Conservation (phyloP, 30 jellyfish, hydroid and myxozoan genomes). For the Nemopilema nomurai region DNA sequence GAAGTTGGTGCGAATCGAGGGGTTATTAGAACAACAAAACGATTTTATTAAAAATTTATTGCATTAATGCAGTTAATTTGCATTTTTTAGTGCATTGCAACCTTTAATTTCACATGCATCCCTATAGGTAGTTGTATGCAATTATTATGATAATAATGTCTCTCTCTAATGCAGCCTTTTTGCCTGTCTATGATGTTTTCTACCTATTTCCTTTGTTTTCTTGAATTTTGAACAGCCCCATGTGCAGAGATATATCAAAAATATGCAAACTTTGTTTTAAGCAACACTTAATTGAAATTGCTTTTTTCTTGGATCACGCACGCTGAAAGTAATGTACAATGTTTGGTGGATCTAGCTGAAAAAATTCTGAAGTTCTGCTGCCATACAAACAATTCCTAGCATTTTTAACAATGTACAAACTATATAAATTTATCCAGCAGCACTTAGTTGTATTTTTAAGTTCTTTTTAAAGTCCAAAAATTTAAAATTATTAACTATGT, state of each 20-base stretch:
- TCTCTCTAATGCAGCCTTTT: too few species aligned
- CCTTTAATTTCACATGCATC: background rate
- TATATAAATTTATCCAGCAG: constrained; percentile 18
- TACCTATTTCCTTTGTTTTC: too few species aligned
- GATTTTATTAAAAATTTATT: too few species aligned
- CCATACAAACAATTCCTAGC: constrained; percentile 2
- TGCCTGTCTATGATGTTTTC: too few species aligned
- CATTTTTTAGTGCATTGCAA: too few species aligned
- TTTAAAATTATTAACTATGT: constrained; percentile 26
- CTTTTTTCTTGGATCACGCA: background rate
- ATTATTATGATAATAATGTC: too few species aligned
- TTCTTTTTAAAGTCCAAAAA: constrained; percentile 34
- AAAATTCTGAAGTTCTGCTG: background rate
- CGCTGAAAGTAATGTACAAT: constrained; percentile 8
- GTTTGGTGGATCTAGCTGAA: constrained; percentile 15
- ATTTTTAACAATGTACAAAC: background rate
- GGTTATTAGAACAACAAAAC: background rate
- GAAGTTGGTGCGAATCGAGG: background rate
- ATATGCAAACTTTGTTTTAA: background rate
- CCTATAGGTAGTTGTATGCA: background rate
- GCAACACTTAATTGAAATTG: background rate
- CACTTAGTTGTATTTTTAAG: constrained; percentile 2
- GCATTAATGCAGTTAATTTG: background rate
- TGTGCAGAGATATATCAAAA: background rate
- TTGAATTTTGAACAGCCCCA: background rate